Conservation (phyloP, 2,113 vertebrate species). For the Peromyscus polionotus region DNA sequence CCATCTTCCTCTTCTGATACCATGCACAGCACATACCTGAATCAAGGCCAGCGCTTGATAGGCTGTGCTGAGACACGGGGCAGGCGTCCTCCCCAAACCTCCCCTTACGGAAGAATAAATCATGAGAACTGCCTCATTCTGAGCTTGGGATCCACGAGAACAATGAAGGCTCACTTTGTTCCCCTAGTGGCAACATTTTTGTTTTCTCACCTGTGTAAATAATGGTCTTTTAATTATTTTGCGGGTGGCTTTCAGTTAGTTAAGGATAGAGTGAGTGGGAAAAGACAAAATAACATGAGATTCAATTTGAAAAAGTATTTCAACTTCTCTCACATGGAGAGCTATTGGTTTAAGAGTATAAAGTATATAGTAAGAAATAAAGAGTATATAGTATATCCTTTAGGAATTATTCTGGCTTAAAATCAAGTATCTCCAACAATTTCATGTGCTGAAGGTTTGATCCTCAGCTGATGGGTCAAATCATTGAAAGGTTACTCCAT, state of each 20-base stretch:
- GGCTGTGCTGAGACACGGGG: conserved; percentile 49
- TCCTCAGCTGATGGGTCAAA: not conserved
- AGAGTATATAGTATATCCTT: not conserved
- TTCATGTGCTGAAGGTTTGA: not conserved
- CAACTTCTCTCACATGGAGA: not conserved
- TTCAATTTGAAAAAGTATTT: not conserved
- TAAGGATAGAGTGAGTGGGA: not conserved
- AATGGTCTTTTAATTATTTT: not conserved
- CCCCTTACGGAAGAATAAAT: conserved; percentile 32
- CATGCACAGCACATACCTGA: conserved; percentile 51
- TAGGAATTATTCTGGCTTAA: not conserved
- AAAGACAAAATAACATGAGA: not conserved
- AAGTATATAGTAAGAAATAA: not conserved
- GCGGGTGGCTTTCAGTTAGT: too few relatives aligned
- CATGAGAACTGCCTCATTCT: conserved; percentile 21
- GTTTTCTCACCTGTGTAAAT: not conserved
- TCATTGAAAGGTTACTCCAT: not conserved
- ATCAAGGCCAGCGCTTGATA: not conserved
- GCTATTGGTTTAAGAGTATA: not conserved
- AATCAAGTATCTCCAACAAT: not conserved
- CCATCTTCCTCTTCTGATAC: conserved; percentile 57
- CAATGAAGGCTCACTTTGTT: not conserved
- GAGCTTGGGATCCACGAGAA: conserved; percentile 47
- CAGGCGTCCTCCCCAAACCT: not conserved
- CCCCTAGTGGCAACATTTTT: not conserved